Percentiles rank a stretch among this genome's conserved stretches.
Conservation (phyloP, 2,797 vertebrate genomes). For the Pelobates cultripes region DNA sequence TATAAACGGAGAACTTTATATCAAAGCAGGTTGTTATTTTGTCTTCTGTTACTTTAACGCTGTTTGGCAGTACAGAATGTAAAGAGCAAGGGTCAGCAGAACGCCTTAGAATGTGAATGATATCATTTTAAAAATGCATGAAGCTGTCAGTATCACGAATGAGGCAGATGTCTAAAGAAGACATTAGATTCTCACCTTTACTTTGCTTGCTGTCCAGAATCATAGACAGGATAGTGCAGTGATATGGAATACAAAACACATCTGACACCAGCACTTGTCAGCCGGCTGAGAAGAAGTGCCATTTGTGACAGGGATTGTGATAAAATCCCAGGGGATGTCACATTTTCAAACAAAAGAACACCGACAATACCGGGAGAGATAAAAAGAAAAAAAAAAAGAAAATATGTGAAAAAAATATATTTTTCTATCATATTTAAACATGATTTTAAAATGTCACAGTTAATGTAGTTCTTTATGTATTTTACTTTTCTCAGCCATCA, state of each 20-base stretch:
- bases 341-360: neutral
- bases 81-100: constrained; percentile 34
- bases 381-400: too few relatives aligned
- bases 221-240: constrained; percentile 4
- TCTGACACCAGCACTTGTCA: neutral
- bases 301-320: neutral
- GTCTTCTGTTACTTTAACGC: neutral
- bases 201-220: neutral
- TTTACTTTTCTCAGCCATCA: too few relatives aligned
- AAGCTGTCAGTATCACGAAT: constrained; percentile 11
- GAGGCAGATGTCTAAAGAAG: constrained; percentile 13
- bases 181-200: constrained; percentile 11
- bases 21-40: too few relatives aligned
- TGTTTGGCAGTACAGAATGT: constrained; percentile 1
- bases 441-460: too few relatives aligned
- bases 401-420: too few relatives aligned
- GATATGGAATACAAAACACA: constrained; percentile 6
- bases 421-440: too few relatives aligned
- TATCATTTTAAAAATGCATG: constrained; percentile 44
- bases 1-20: too few relatives aligned
- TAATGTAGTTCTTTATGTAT: too few relatives aligned
- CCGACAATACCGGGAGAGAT: too few relatives aligned
- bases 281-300: neutral
- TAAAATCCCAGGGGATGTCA: neutral
- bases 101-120: constrained; percentile 27